Base-by-base conservation (phyloP, 2,888 invertebrate genomes). In the Diploptera punctata region DNA sequence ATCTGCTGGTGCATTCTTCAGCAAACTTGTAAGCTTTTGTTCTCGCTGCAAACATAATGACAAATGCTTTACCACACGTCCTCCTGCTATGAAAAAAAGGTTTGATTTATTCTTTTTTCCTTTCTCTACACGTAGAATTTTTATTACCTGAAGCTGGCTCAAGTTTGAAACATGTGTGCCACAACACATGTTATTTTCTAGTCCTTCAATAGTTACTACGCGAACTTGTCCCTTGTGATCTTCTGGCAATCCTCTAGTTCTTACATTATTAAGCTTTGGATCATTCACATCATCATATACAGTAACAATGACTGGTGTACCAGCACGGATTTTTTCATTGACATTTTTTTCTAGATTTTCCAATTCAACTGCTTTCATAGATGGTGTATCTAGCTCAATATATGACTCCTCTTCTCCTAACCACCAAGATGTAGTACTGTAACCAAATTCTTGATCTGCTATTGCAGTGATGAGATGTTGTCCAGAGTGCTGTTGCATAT, bases 401-500 rank as follows among this genome's bases (percentile, higher is more conserved):
- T 90, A 87, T 2, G 90, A 91, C 49, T 89, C 88, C 0, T 90
- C 91, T 60, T 89, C 88, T 0, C 94, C 95, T 0, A 94, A 84
- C 90, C 92, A 93, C 94, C 94, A 94, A 1, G 94, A 92, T 0
- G 91, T 90, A 4, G 95, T 95, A 0, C 86, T 82, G 73, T 88
- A 87, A 13, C 87, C 87, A 82, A 87, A 90, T 78, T 91, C 87
- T 24, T 85, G 84, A 77, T 93, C 92, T 43, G 93, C 86, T 62
- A 95, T 82, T 0, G 94, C 94, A 13, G 94, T 91, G 24, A 96
- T 87, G 31, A 96, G 85, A 82, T 96, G 95, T 80, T 95, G 95
- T 0, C 92, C 91, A 79, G 95, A 93, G 85, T 96, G 95, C 79
- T 95, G 95, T 80, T 95, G 95, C 95, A 95, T 96, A 79, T 95